phyloP scores from a whole-genome alignment of 2,888 invertebrate genomes.

The Drosophila putrida region DNA sequence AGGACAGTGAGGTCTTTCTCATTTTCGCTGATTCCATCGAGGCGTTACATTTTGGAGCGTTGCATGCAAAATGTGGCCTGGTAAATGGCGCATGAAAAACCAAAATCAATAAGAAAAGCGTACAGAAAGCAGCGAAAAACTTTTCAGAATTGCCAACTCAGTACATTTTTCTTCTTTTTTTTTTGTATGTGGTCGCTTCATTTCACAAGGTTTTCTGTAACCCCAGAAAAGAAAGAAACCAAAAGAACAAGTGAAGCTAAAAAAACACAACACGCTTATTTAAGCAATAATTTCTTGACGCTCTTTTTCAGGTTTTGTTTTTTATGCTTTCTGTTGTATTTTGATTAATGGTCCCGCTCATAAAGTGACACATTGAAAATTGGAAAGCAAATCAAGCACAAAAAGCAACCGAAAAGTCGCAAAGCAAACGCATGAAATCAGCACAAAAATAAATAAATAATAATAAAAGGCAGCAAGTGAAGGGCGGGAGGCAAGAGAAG shows the following conservation, averaged over 20 bases:
- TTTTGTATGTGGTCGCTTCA: conserved; percentile 71
- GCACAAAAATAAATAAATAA: conserved; percentile 67
- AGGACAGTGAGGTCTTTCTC: conserved; percentile 4
- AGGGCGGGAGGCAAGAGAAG: neutral
- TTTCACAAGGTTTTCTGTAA: conserved; percentile 52
- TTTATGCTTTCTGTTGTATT: conserved; percentile 46
- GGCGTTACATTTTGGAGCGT: conserved; percentile 39
- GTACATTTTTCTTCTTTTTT: conserved; percentile 51
- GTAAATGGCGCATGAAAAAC: conserved; percentile 70
- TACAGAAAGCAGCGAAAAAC: conserved; percentile 28
- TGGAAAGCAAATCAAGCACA: conserved; percentile 79
- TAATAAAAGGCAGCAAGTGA: conserved; percentile 33
- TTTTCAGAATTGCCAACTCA: conserved; percentile 69
- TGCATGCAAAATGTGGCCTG: conserved; percentile 62
- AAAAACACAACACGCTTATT: conserved; percentile 71
- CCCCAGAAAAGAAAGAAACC: conserved; percentile 1
- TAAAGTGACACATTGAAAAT: conserved; percentile 81
- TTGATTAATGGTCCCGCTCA: conserved; percentile 78
- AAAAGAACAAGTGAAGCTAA: conserved; percentile 3
- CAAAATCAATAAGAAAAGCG: conserved; percentile 8
- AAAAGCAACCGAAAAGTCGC: conserved; percentile 69
- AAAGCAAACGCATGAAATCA: conserved; percentile 74
- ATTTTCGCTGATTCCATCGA: conserved; percentile 6
- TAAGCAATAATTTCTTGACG: conserved; percentile 76
- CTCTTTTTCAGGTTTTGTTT: conserved; percentile 49